phyloP scores from a whole-genome alignment of 23 tunicate genomes.

The Phallusia fumigata region DNA sequence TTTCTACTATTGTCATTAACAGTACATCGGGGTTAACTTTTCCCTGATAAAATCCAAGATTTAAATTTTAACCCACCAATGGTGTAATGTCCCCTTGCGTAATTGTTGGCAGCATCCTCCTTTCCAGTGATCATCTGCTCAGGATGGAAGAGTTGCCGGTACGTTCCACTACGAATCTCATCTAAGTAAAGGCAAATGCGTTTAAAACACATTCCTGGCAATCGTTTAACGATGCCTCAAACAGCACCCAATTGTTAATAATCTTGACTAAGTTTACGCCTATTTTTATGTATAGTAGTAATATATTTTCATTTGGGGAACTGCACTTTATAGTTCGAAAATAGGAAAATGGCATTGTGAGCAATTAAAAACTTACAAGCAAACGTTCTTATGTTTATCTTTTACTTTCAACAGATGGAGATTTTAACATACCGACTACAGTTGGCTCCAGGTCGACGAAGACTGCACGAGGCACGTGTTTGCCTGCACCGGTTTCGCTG shows the following conservation, averaged over 20 bases:
- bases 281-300: neutral
- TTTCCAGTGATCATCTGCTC: slow-evolving; percentile 67
- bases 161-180: slow-evolving; percentile 58
- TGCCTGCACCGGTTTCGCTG: slow-evolving; percentile 92
- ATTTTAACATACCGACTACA: slow-evolving; percentile 58
- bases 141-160: slow-evolving; percentile 62
- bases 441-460: slow-evolving; percentile 92
- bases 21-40: neutral
- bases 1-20: no score
- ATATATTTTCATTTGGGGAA: no score
- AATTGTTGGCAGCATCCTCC: slow-evolving; percentile 63
- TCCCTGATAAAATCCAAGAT: neutral
- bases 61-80: slow-evolving; percentile 34
- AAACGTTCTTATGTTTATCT: neutral
- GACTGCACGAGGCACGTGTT: slow-evolving; percentile 91
- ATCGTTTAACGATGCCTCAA: neutral
- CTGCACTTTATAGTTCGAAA: no score
- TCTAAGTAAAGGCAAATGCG: neutral
- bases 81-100: slow-evolving; percentile 62
- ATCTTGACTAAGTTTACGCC: neutral
- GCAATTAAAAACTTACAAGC: neutral
- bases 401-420: neutral
- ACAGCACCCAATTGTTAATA: neutral
- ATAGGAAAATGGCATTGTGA: neutral
- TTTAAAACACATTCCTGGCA: no score